A percentile compares a stretch with the other conserved stretches of the same genome.
These are phyloP conservation scores for Drosophila mimica DNA, from an alignment of 2,888 invertebrate species.

Conservation along the genomic window DNA sequence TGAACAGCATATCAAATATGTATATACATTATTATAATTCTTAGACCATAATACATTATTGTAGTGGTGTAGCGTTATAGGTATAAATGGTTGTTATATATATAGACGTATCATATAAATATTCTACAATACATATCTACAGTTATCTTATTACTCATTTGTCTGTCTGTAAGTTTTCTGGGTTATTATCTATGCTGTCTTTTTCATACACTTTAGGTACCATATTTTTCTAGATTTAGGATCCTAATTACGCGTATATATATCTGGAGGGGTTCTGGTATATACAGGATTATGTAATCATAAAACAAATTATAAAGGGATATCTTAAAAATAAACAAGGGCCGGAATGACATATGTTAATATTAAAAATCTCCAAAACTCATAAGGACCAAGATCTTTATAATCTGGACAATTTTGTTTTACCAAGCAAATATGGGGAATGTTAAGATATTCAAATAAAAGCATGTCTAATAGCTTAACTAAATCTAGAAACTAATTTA, in stretches of 20 bases:
- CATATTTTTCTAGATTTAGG: constrained; percentile 69
- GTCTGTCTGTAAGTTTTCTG: constrained; percentile 18
- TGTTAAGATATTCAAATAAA: constrained; percentile 16
- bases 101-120: constrained; percentile 47
- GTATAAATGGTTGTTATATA: constrained; percentile 35
- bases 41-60: constrained; percentile 54
- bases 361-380: constrained; percentile 1
- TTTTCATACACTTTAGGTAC: constrained; percentile 69
- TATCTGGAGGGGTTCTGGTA: constrained; percentile 51
- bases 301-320: constrained; percentile 3
- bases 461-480: constrained; percentile 33
- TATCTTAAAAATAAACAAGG: constrained; percentile 6
- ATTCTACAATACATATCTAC: constrained; percentile 76
- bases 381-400: constrained; percentile 8
- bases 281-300: constrained; percentile 60
- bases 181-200: constrained; percentile 50
- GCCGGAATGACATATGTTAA: constrained; percentile 1
- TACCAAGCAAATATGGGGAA: constrained; percentile 19
- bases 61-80: constrained; percentile 23
- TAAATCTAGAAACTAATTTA: constrained; percentile 52
- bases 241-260: constrained; percentile 57
- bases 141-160: constrained; percentile 56
- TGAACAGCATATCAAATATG: constrained; percentile 61
- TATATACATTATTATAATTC: constrained; percentile 64
- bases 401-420: constrained; percentile 11